Evolutionary conservation across 2,888 invertebrate genomes (phyloP).

Genomic region (Drosophila suboccidentalis): DNA sequence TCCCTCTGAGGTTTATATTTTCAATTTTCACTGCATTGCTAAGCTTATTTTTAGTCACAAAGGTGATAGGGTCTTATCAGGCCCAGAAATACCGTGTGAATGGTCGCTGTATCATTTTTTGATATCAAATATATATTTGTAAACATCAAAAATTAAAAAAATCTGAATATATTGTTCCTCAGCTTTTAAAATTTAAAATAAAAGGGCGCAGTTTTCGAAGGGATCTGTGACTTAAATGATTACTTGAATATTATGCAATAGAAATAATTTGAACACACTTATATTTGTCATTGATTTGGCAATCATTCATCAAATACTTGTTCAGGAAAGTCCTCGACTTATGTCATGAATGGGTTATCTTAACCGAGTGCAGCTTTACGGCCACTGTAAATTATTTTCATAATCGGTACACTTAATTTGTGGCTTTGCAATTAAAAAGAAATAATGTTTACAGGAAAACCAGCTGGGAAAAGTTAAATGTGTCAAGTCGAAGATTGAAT

Average conservation of each 20-base stretch:
- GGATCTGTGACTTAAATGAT: not conserved
- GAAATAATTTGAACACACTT: not conserved
- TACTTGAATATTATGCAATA: not conserved
- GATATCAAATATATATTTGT: not conserved
- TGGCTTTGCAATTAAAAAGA: slow-evolving; percentile 9
- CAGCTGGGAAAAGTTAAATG: no score
- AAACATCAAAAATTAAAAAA: not conserved
- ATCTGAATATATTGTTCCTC: not conserved
- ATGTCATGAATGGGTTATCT: slow-evolving; percentile 28
- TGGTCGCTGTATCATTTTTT: not conserved
- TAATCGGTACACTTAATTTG: slow-evolving; percentile 3
- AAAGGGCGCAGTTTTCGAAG: not conserved
- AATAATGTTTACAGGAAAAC: slow-evolving; percentile 1
- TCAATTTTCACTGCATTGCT: not conserved
- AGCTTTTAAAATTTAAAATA: not conserved
- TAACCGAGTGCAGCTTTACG: not conserved
- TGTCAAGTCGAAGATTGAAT: not conserved
- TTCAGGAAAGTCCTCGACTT: not conserved
- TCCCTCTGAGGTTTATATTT: slow-evolving; percentile 2
- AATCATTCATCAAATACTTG: slow-evolving; percentile 17
- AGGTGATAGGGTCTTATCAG: slow-evolving; percentile 21
- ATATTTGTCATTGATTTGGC: not conserved
- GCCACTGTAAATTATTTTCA: slow-evolving; percentile 21
- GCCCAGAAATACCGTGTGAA: not conserved
- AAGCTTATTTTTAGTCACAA: slow-evolving; percentile 1